Base-by-base conservation (phyloP, 2,797 vertebrate species). In the Etheostoma nigrum region DNA sequence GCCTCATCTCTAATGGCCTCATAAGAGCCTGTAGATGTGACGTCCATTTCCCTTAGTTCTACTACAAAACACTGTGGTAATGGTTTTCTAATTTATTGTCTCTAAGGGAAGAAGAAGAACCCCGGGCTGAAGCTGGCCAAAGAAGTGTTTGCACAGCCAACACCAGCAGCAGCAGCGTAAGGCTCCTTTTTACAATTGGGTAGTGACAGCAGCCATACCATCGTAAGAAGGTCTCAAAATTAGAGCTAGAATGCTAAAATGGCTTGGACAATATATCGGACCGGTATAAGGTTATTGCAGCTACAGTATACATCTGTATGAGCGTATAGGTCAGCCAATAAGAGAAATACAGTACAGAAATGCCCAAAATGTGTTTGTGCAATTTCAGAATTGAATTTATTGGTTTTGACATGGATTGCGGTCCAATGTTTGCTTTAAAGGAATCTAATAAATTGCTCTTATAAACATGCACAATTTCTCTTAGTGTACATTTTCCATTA, bases 71-170 rank as follows among this genome's bases (percentile, higher is more conserved):
- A 8, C 27, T 59, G 36, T 81, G 11, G 6, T 76, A 45, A 72
- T 66, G 5, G 6, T 36, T 79, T n/a, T 59, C 36, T 82, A 7
- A 63, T 78, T 52, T 82, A 21, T 73, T 54, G 52, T 72, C 40
- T 85, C 16, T 2, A 36, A 98, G 97, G 96, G 93, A 98, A 95
- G 95, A 99, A 97, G 95, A 94, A 90, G 90, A 96, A 95, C 94
- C 96, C 95, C 71, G 95, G 95, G 91, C 96, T 98, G 93, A 98
- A 96, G 95, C 96, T 99, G 89, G 94, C 96, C 76, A 96, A 94
- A 90, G 97, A 97, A 93, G 97, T 95, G 9, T 99, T 99, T 91
- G 95, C 96, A 58, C 95, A 96, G 66, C 95, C 97, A 57, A 81
- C 95, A 91, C 94, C 96, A 67, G 96, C 96, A 73, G 91, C 76